Evolutionary conservation across 23 tunicate species (phyloP).

Genomic region (Corella eumyota): DNA sequence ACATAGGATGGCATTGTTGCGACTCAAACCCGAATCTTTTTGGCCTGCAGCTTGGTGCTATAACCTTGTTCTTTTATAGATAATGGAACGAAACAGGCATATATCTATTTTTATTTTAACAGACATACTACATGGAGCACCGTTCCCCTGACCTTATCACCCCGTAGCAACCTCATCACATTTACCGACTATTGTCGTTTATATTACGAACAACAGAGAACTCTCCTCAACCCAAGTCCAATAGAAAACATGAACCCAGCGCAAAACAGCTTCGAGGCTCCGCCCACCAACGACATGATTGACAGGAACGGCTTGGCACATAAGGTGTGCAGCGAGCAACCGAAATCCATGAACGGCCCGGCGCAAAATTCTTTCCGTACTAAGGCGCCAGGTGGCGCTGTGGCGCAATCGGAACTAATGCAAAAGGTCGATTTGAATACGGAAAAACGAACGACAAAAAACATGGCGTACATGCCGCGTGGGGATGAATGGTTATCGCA

Average conservation of each 20-base stretch:
- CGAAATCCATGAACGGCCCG: conserved; percentile 1
- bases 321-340: conserved; percentile 30
- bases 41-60: too few species aligned
- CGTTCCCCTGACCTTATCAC: conserved; percentile 25
- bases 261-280: not conserved
- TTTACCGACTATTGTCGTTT: conserved; percentile 27
- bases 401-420: not conserved
- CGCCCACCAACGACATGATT: too few species aligned
- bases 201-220: conserved; percentile 12
- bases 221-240: conserved; percentile 6
- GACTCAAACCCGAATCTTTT: too few species aligned
- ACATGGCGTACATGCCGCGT: too few species aligned
- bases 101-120: too few species aligned
- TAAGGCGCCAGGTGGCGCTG: conserved; percentile 8
- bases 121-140: conserved; percentile 43
- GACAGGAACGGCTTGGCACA: too few species aligned
- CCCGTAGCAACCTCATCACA: conserved; percentile 20
- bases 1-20: too few species aligned
- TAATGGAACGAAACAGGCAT: too few species aligned
- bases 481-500: conserved; percentile 71
- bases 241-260: too few species aligned
- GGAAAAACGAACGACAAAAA: not conserved
- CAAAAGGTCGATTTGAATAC: not conserved
- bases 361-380: not conserved
- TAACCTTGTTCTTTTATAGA: too few species aligned